Evolutionary conservation across 2,113 vertebrate genomes (phyloP).

Genomic region (Nasalis larvatus): DNA sequence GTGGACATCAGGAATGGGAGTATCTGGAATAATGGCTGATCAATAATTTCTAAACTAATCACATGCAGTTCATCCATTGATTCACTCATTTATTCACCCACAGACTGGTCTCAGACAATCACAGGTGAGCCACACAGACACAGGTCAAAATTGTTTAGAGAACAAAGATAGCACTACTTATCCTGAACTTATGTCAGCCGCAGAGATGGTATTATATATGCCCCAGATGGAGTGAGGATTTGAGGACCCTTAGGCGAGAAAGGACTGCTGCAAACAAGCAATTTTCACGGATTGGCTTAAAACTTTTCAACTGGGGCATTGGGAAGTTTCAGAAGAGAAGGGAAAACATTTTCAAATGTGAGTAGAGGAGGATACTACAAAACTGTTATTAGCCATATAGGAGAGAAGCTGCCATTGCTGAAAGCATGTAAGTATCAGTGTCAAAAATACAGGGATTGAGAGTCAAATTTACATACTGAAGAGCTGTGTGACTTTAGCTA

Average conservation of each 20-base stretch:
- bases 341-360: not conserved
- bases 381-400: not conserved
- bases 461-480: not conserved
- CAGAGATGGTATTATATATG: not conserved
- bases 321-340: not conserved
- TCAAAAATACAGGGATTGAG: not conserved
- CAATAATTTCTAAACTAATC: not conserved
- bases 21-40: not conserved
- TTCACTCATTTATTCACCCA: no score
- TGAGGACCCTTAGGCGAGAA: not conserved
- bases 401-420: not conserved
- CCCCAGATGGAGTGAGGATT: not conserved
- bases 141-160: not conserved
- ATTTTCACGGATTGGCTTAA: not conserved
- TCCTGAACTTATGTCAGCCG: not conserved
- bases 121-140: not conserved
- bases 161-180: not conserved
- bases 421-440: no score
- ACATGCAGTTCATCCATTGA: not conserved
- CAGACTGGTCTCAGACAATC: not conserved
- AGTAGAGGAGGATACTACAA: not conserved
- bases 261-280: not conserved
- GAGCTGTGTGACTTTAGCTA: not conserved
- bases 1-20: fast-evolving
- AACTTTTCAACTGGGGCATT: not conserved